Evolutionary conservation across 1,140 invertebrate species (phyloP).

Genomic region (Listronotus bonariensis): DNA sequence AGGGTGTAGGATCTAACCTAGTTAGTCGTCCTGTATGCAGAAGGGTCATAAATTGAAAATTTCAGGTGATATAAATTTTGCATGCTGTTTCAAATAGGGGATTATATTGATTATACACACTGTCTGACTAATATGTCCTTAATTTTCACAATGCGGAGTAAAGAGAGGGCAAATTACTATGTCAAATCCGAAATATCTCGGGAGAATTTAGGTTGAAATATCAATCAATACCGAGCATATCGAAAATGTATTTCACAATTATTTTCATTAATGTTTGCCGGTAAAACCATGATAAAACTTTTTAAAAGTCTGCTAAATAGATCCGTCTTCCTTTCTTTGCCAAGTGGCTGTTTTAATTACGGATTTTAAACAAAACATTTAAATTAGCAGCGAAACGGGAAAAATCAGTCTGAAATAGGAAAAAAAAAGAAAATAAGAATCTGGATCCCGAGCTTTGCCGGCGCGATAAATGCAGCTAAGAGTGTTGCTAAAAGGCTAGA

Average conservation of each 20-base stretch:
- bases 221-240: conserved; percentile 16
- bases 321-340: conserved; percentile 7
- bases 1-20: too few species aligned
- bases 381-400: conserved; percentile 24
- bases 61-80: conserved; percentile 10
- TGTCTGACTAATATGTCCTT: conserved; percentile 26
- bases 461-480: neutral
- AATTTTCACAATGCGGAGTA: conserved; percentile 19
- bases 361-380: conserved; percentile 28
- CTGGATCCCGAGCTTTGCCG: neutral
- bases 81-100: conserved; percentile 15
- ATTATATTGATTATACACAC: conserved; percentile 27
- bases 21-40: too few species aligned
- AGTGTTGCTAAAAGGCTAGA: too few species aligned
- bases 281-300: neutral
- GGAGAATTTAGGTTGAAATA: conserved; percentile 20
- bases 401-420: neutral
- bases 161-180: conserved; percentile 19
- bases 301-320: conserved; percentile 21
- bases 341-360: conserved; percentile 21
- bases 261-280: too few species aligned
- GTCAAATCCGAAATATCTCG: conserved; percentile 26
- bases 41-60: too few species aligned
- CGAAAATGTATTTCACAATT: neutral
- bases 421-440: neutral